A percentile compares a stretch with the other conserved stretches of the same genome.
These are phyloP conservation scores for Carposina sasakii DNA, from an alignment of 1,140 invertebrate species.

Conservation along the genomic window DNA sequence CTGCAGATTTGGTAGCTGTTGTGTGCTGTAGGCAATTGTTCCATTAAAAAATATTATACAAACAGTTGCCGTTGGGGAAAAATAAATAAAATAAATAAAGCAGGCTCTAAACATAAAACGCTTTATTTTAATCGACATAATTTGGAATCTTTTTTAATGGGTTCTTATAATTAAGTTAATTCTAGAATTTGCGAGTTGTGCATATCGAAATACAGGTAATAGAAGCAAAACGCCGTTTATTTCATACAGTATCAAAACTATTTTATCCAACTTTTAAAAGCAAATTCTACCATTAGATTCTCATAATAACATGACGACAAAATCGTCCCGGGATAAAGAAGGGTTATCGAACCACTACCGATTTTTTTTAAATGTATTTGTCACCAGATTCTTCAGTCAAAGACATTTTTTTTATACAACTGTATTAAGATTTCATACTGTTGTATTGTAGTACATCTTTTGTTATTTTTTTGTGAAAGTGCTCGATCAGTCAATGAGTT, in stretches of 20 bases:
- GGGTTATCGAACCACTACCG: constrained; percentile 43
- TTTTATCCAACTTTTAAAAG: constrained; percentile 17
- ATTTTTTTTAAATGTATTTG: constrained; percentile 28
- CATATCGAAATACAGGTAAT: too few relatives aligned
- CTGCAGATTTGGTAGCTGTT: too few relatives aligned
- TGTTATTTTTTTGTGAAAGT: constrained; percentile 19
- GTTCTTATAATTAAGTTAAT: too few relatives aligned
- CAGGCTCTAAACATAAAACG: too few relatives aligned
- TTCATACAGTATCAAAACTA: constrained; percentile 29
- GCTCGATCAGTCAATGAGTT: constrained; percentile 7
- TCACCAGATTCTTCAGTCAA: constrained; percentile 22
- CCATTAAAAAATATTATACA: too few relatives aligned
- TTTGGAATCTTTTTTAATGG: too few relatives aligned
- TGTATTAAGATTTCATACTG: constrained; percentile 26
- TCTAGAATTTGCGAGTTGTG: too few relatives aligned
- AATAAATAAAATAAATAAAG: too few relatives aligned
- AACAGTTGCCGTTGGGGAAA: too few relatives aligned
- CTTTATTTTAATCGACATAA: too few relatives aligned
- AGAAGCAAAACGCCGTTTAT: too few relatives aligned
- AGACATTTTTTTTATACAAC: constrained; percentile 17
- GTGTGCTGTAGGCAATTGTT: too few relatives aligned
- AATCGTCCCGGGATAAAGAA: constrained; percentile 31
- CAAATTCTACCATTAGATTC: constrained; percentile 28
- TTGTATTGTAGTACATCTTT: constrained; percentile 16
- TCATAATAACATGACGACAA: constrained; percentile 36